Percentiles rank a stretch among this genome's conserved stretches.
Conservation (phyloP, 1,140 invertebrate species). For the Propsilocerus akamusi region DNA sequence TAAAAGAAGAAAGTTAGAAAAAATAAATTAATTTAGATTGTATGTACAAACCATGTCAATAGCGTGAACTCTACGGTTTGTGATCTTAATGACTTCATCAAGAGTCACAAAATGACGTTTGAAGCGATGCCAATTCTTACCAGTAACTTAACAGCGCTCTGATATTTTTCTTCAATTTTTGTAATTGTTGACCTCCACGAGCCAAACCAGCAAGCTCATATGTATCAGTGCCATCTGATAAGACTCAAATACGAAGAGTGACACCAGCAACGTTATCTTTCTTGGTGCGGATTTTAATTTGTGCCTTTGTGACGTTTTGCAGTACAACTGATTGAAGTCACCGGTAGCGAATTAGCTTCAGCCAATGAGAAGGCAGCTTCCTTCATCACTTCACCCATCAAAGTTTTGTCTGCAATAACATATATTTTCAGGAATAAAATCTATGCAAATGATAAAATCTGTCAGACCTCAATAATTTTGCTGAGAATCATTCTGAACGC, state of each 20-base stretch:
- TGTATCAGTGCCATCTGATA: constrained; percentile 89
- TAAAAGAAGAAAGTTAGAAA: no score
- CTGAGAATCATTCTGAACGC: constrained; percentile 86
- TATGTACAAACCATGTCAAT: no score
- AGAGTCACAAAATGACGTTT: constrained; percentile 93
- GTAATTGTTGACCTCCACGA: constrained; percentile 83
- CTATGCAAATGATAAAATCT: background rate
- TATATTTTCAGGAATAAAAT: no score
- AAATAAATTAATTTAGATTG: no score
- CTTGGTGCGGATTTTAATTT: constrained; percentile 95
- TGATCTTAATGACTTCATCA: constrained; percentile 95
- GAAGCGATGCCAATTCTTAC: constrained; percentile 88
- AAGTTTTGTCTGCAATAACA: constrained; percentile 70
- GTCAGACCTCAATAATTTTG: constrained; percentile 91
- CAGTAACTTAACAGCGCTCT: constrained; percentile 77
- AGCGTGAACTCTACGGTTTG: constrained; percentile 96
- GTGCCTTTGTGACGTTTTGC: constrained; percentile 97
- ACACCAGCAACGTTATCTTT: constrained; percentile 99
- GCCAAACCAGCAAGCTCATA: constrained; percentile 88
- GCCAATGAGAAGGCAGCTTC: constrained; percentile 97
- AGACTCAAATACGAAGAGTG: constrained; percentile 87
- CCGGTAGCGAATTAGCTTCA: constrained; percentile 95
- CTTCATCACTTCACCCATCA: constrained; percentile 99
- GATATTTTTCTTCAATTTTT: constrained; percentile 93
- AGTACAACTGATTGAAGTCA: constrained; percentile 98